Percentiles rank a stretch among this genome's conserved stretches.
Conservation (phyloP, 2,888 invertebrate genomes). For the Diadegma fenestrale region DNA sequence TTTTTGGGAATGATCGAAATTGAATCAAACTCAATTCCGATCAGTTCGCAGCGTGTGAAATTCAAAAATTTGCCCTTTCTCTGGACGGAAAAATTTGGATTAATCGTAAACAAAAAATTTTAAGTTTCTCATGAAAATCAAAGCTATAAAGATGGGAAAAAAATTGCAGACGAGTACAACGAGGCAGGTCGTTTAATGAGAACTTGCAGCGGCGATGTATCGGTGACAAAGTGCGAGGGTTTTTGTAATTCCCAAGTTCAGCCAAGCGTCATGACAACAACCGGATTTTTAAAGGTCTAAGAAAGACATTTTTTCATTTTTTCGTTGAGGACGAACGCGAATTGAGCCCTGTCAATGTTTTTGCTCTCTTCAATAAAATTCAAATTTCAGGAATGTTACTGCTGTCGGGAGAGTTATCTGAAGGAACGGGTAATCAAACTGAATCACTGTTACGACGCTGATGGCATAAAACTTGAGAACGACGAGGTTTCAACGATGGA, state of each 20-base stretch:
- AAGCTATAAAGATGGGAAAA: constrained; percentile 42
- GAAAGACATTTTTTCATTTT: constrained; percentile 2
- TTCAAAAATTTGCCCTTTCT: not conserved
- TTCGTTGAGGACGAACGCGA: not conserved
- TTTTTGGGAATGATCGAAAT: not conserved
- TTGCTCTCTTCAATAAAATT: constrained; percentile 48
- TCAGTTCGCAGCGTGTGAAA: not conserved
- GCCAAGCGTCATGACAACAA: constrained; percentile 94
- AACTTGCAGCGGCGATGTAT: constrained; percentile 95
- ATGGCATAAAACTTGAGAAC: constrained; percentile 91
- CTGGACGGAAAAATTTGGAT: not conserved
- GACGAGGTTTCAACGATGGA: constrained; percentile 92
- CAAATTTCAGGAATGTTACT: constrained; percentile 92
- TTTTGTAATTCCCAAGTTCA: constrained; percentile 96
- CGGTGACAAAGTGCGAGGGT: constrained; percentile 97
- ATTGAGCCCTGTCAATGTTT: not conserved
- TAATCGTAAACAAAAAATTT: not conserved
- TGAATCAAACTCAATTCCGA: not conserved
- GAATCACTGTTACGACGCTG: constrained; percentile 95
- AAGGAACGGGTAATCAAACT: constrained; percentile 92
- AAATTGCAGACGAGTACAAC: constrained; percentile 92
- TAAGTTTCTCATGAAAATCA: not conserved
- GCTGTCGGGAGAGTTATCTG: constrained; percentile 95
- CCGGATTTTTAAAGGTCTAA: constrained; percentile 94
- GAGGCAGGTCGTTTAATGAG: constrained; percentile 93